Conservation (phyloP, 53 echinoderm and acorn worm genomes). For the Arbacia lixula region DNA sequence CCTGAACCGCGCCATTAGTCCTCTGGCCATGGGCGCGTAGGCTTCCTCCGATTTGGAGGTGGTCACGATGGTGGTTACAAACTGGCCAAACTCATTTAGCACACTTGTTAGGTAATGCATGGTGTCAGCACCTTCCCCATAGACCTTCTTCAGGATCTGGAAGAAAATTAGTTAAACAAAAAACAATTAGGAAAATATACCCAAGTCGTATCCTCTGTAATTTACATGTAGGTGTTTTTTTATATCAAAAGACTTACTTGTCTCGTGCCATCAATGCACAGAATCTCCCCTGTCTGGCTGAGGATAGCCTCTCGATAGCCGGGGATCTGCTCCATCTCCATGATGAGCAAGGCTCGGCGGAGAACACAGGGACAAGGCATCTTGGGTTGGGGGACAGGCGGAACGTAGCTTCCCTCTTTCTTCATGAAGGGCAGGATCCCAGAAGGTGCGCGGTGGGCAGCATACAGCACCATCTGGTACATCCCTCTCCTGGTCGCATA, state of each 20-base stretch:
- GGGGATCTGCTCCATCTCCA: constrained; percentile 56
- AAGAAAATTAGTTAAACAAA: constrained; percentile 58
- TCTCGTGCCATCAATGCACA: no score
- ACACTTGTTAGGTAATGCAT: constrained; percentile 71
- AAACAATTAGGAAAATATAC: neutral
- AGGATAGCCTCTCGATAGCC: no score
- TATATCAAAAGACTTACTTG: neutral
- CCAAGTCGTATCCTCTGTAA: neutral
- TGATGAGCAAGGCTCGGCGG: constrained; percentile 53
- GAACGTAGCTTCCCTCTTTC: constrained; percentile 22
- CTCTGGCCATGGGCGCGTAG: no score
- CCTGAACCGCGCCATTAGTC: no score
- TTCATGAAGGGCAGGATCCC: constrained; percentile 41
- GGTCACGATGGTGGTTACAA: constrained; percentile 57
- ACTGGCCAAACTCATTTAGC: constrained; percentile 69
- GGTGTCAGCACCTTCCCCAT: constrained; percentile 58
- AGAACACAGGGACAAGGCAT: constrained; percentile 51
- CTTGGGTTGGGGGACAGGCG: constrained; percentile 14
- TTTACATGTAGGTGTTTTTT: neutral
- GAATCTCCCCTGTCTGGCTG: no score
- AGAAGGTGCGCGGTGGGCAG: constrained; percentile 5
- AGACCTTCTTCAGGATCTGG: constrained; percentile 44
- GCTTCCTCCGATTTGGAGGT: constrained; percentile 35
- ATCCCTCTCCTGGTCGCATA: constrained; percentile 61
- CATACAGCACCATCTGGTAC: constrained; percentile 65